phyloP scores from a whole-genome alignment of 2,797 vertebrate species.

The Glossophaga mutica region DNA sequence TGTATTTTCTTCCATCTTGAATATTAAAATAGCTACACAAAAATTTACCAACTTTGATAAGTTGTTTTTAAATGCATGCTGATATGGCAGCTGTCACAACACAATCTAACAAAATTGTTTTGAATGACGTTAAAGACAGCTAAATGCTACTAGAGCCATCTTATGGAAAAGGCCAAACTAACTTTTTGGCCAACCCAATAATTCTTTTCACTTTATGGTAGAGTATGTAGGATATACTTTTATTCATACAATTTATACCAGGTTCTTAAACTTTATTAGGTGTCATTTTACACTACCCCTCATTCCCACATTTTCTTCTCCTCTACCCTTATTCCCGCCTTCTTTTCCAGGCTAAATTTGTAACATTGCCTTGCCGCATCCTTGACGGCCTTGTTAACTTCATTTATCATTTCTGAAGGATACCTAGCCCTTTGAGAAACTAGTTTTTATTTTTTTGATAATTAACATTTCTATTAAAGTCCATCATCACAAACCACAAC shows the following conservation, averaged over 20 bases:
- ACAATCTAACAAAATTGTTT: neutral
- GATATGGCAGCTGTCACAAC: neutral
- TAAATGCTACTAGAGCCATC: neutral
- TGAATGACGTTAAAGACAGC: neutral
- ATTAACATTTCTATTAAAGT: conserved; percentile 22
- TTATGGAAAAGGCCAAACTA: neutral
- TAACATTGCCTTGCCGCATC: neutral
- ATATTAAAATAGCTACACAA: neutral
- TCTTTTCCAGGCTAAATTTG: neutral
- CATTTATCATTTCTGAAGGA: conserved; percentile 27
- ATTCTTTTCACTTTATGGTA: neutral
- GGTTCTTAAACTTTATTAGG: neutral
- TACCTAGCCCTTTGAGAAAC: neutral
- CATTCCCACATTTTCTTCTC: neutral
- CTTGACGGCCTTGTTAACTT: neutral
- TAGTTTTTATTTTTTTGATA: neutral
- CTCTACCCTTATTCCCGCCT: neutral
- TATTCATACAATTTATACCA: neutral
- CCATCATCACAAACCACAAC: neutral
- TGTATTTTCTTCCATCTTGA: neutral
- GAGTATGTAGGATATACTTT: neutral
- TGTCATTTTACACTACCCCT: neutral
- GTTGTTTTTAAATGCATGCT: neutral
- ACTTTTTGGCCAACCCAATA: neutral
- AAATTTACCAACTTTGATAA: neutral